These are phyloP conservation scores for Eubasilissa splendida DNA, from an alignment of 2,888 invertebrate genomes.

Conservation along the genomic window DNA sequence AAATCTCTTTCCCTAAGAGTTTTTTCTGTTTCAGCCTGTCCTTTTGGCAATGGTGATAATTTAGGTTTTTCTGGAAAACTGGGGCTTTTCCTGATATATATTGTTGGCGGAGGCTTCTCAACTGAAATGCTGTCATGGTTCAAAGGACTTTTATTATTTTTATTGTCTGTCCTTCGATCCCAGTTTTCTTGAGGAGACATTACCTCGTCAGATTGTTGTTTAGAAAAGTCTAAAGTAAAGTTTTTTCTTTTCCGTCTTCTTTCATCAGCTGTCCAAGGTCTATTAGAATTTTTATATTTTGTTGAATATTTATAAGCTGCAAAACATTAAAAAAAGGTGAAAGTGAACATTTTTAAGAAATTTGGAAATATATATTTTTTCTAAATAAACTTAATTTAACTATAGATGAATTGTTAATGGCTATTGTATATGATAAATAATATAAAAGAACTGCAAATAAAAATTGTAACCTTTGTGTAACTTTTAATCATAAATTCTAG, in stretches of 20 bases:
- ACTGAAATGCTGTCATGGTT: conserved; percentile 60
- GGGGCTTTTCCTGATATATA: conserved; percentile 55
- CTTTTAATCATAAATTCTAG: no score
- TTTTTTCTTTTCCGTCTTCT: conserved; percentile 81
- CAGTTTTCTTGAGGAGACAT: conserved; percentile 72
- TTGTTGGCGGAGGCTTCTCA: conserved; percentile 62
- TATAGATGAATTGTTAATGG: not conserved
- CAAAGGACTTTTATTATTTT: conserved; percentile 59
- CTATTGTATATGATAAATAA: no score
- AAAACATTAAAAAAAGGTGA: conserved; percentile 23
- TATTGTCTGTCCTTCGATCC: conserved; percentile 66
- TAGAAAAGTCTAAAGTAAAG: conserved; percentile 83
- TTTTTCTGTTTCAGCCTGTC: conserved; percentile 67
- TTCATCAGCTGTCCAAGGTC: conserved; percentile 80
- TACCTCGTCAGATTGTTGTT: conserved; percentile 70
- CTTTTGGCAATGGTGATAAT: conserved; percentile 69
- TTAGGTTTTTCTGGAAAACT: conserved; percentile 66
- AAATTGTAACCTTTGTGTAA: no score
- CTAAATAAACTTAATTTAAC: no score
- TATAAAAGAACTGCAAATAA: no score
- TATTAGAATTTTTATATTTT: conserved; percentile 67
- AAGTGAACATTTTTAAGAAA: not conserved
- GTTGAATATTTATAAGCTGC: conserved; percentile 71
- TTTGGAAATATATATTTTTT: not conserved
- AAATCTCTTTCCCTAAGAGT: conserved; percentile 66